Base-by-base conservation (phyloP, 2,888 invertebrate genomes). In the Caenorhabditis sp. region DNA sequence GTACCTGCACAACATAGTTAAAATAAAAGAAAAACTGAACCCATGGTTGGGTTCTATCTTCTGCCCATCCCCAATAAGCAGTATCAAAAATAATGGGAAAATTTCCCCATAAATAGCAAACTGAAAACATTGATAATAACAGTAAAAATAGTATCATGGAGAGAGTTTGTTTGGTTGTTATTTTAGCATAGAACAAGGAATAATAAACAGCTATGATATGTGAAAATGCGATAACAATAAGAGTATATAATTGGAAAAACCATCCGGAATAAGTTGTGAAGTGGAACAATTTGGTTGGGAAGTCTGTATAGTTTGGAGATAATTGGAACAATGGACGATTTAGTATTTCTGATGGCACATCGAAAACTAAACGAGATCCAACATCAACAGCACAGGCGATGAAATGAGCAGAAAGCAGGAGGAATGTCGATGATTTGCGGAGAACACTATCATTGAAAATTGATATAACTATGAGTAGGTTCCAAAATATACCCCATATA, bases 401-500 rank as follows among this genome's bases (percentile, higher is more conserved):
- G 43, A 73, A 73, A 31, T 73, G 73, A 1, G 64, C 26, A 1
- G 65, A 52, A 1, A 73, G 21, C 8, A 73, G 25, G 0, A 73
- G 26, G 62, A 73, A 73, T 0, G 73, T 73, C 0, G 73, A 68
- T 3, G 73, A 73, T 56, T 63, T 73, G 8, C 73, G 63, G 8
- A 73, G 63, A 26, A 73, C 73, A 20, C 43, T 25, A 56, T 73
- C 68, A 27, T 65, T 65, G 23, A 65, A 52, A 23, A 73, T 73
- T 0, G 73, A 64, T 26, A 65, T 26, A 12, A 66, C 57, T 12
- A 73, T 73, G 8, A 73, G 59, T 0, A 73, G 17, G 26, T 73
- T 73, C 73, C 73, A 73, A 43, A 73, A 73, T 0, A 73, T 73
- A 7, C 73, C 73, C 73, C 73, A 73, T 14, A 73, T 50, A 26